Evolutionary conservation across 2,888 invertebrate genomes (phyloP).

Genomic region (Tiliacea citrago): DNA sequence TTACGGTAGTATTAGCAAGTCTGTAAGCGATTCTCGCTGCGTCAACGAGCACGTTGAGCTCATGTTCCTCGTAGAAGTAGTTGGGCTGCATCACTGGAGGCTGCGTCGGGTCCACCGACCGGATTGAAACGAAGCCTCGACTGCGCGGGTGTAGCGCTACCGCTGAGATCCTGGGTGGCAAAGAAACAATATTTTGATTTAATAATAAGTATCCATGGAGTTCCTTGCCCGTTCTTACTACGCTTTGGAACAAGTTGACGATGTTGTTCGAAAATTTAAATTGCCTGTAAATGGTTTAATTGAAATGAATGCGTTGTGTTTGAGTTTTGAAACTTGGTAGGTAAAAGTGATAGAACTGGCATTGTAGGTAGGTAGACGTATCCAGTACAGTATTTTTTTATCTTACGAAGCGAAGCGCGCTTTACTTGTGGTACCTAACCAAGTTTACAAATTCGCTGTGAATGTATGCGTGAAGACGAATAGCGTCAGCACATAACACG

Average conservation of each 20-base stretch:
- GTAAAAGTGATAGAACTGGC: too few relatives aligned
- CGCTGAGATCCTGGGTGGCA: conserved; percentile 87
- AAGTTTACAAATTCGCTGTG: too few relatives aligned
- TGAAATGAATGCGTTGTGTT: too few relatives aligned
- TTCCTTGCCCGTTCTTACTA: neutral
- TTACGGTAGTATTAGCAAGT: conserved; percentile 90
- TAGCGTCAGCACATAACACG: too few relatives aligned
- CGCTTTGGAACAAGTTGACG: neutral
- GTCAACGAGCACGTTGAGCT: conserved; percentile 91
- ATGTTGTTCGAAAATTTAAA: neutral
- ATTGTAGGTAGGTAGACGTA: too few relatives aligned
- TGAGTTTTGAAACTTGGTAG: too few relatives aligned
- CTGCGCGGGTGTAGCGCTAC: conserved; percentile 93
- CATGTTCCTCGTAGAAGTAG: conserved; percentile 93
- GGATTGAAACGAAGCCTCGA: conserved; percentile 91
- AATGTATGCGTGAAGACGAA: too few relatives aligned
- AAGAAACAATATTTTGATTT: neutral
- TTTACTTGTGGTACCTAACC: too few relatives aligned
- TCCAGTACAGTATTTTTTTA: too few relatives aligned
- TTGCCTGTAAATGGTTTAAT: too few relatives aligned
- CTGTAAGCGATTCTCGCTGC: conserved; percentile 91
- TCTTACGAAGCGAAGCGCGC: too few relatives aligned
- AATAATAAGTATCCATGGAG: neutral
- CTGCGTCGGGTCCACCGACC: conserved; percentile 92
- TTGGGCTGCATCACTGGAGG: conserved; percentile 95